These are phyloP conservation scores for Ornithoptera alexandrae DNA, from an alignment of 2,888 invertebrate genomes.

Conservation along the genomic window DNA sequence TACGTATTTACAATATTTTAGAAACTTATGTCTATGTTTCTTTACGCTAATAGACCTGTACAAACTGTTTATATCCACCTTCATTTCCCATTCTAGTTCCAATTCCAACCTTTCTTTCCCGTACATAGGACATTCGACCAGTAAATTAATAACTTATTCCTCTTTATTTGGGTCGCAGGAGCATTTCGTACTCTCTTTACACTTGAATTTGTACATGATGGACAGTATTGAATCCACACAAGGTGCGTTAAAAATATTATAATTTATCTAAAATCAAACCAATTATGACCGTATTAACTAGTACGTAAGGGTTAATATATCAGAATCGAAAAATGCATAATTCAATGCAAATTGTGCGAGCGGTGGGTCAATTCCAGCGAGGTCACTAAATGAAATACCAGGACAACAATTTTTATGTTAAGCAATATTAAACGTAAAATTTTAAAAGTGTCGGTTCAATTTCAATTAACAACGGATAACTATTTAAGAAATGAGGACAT, in stretches of 20 bases:
- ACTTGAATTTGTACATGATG: constrained; percentile 49
- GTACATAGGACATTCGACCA: too few relatives aligned
- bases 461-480: constrained; percentile 3
- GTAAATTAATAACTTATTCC: too few relatives aligned
- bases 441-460: not conserved
- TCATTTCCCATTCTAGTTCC: too few relatives aligned
- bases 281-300: constrained; percentile 41
- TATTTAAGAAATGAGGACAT: constrained; percentile 17
- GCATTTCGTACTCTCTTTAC: too few relatives aligned
- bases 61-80: too few relatives aligned
- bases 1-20: too few relatives aligned
- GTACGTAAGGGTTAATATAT: constrained; percentile 40
- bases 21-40: too few relatives aligned
- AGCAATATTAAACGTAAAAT: constrained; percentile 30
- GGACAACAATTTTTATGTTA: constrained; percentile 59
- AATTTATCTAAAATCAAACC: constrained; percentile 30
- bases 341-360: constrained; percentile 53
- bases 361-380: constrained; percentile 60
- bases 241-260: constrained; percentile 38
- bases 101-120: too few relatives aligned
- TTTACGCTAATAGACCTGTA: too few relatives aligned
- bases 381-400: constrained; percentile 72
- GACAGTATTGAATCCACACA: constrained; percentile 51
- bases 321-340: constrained; percentile 33
- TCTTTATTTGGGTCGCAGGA: too few relatives aligned